Evolutionary conservation across 1,140 invertebrate species (phyloP).

Genomic region (Pararge aegeria): DNA sequence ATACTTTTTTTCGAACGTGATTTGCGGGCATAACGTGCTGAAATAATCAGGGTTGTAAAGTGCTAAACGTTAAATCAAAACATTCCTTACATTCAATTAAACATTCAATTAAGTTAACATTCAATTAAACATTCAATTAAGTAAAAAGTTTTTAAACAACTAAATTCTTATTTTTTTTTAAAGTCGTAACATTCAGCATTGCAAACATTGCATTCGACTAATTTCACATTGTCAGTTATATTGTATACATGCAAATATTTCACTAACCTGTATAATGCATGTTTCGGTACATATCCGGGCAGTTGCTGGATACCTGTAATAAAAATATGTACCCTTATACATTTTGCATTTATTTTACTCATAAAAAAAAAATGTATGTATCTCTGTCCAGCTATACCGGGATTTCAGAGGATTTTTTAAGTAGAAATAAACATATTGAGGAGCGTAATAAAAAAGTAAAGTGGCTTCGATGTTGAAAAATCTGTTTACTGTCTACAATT

Average conservation of each 20-base stretch:
- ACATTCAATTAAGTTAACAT: too few relatives aligned
- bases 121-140: too few relatives aligned
- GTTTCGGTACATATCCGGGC: slow-evolving; percentile 74
- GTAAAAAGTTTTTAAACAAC: too few relatives aligned
- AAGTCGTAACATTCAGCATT: slow-evolving; percentile 1
- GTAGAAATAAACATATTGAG: too few relatives aligned
- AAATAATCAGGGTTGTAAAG: slow-evolving; percentile 31
- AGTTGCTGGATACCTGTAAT: slow-evolving; percentile 66
- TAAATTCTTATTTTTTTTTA: background rate
- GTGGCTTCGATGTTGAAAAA: too few relatives aligned
- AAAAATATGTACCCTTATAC: slow-evolving; percentile 13
- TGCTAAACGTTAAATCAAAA: background rate
- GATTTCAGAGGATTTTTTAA: too few relatives aligned
- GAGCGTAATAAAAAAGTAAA: too few relatives aligned
- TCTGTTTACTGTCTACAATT: too few relatives aligned
- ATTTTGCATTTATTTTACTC: too few relatives aligned
- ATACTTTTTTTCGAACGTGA: slow-evolving; percentile 71
- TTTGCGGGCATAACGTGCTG: slow-evolving; percentile 69
- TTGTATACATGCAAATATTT: background rate
- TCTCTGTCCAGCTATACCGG: too few relatives aligned
- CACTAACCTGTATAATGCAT: slow-evolving; percentile 72
- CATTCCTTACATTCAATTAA: background rate
- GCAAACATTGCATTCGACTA: background rate
- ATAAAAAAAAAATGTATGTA: too few relatives aligned
- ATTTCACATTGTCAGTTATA: background rate